These are phyloP conservation scores for Pyrgilauda ruficollis DNA, from an alignment of 2,113 vertebrate species.

Conservation along the genomic window DNA sequence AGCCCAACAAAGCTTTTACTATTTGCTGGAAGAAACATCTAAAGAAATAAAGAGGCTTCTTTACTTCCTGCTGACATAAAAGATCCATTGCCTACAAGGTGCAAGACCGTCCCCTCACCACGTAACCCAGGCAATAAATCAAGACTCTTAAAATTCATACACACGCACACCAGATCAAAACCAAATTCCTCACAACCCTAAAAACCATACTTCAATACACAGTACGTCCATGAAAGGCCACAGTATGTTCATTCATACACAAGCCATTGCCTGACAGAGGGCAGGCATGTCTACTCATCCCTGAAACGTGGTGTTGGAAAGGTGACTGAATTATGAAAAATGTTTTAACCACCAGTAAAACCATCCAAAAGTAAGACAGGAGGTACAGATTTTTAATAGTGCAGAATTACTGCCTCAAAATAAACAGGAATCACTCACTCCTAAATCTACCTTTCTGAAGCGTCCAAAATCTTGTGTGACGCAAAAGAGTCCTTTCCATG, in stretches of 20 bases:
- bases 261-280: background rate
- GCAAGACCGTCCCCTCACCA: rapidly evolving
- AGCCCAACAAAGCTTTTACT: background rate
- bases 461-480: background rate
- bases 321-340: background rate
- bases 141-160: background rate
- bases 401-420: background rate
- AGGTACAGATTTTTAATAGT: background rate
- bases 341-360: background rate
- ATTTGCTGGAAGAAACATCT: background rate
- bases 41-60: background rate
- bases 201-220: background rate
- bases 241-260: background rate
- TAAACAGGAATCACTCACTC: background rate
- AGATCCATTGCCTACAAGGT: background rate
- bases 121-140: background rate
- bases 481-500: background rate
- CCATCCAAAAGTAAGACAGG: background rate
- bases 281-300: background rate
- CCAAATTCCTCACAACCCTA: background rate
- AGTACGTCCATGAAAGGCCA: background rate
- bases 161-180: background rate
- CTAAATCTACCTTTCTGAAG: background rate
- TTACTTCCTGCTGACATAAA: background rate
- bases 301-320: background rate